phyloP scores from a whole-genome alignment of 2,113 vertebrate species.

The Sturnus vulgaris region DNA sequence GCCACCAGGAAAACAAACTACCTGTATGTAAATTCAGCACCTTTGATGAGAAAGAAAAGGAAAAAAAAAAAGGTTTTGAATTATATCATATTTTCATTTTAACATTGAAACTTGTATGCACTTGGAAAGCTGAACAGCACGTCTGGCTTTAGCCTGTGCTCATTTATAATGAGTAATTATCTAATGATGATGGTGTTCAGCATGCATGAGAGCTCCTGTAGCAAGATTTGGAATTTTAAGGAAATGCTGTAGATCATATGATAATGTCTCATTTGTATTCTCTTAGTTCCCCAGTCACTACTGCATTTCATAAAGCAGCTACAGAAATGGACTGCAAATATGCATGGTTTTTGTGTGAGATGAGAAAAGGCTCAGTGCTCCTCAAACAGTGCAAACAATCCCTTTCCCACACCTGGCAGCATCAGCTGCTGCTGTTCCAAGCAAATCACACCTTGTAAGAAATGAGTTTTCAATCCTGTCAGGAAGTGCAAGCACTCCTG shows the following conservation, averaged over 20 bases:
- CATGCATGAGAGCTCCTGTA: conserved; percentile 24
- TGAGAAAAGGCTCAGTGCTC: background rate
- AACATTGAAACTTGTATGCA: background rate
- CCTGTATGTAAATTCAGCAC: conserved; percentile 7
- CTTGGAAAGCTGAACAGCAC: background rate
- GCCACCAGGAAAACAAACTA: background rate
- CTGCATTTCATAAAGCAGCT: background rate
- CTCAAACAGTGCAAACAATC: background rate
- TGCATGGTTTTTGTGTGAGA: background rate
- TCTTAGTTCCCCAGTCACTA: background rate
- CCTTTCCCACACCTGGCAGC: background rate
- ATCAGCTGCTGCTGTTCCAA: background rate
- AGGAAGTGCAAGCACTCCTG: background rate
- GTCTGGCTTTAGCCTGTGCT: conserved; percentile 9
- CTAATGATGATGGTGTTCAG: conserved; percentile 33
- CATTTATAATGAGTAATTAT: conserved; percentile 55
- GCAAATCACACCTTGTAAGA: background rate
- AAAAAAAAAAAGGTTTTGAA: conserved; percentile 2
- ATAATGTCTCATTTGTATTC: conserved; percentile 56
- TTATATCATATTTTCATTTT: conserved; percentile 15
- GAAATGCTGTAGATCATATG: conserved; percentile 48
- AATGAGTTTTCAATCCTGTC: background rate
- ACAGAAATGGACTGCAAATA: conserved; percentile 11
- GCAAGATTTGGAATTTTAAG: conserved; percentile 47
- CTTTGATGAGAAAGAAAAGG: background rate